Evolutionary conservation across 2,113 vertebrate species (phyloP).

Genomic region (Irena cyanogastra): DNA sequence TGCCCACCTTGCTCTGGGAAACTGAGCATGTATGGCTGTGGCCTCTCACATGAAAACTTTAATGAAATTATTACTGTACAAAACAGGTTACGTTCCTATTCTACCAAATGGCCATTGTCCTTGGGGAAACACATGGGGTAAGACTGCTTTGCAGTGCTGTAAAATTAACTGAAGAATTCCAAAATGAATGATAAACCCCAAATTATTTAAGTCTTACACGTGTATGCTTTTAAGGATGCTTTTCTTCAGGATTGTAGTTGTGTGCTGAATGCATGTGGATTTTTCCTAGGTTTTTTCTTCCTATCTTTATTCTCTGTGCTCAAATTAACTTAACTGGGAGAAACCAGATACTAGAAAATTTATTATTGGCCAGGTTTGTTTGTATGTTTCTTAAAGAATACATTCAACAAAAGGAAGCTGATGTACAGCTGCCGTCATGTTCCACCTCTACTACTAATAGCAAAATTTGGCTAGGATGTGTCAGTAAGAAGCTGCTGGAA

Average conservation of each 20-base stretch:
- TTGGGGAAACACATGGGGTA: neutral
- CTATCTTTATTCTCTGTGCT: neutral
- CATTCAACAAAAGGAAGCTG: neutral
- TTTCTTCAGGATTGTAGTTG: neutral
- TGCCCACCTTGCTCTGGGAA: neutral
- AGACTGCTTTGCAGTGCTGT: neutral
- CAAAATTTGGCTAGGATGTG: neutral
- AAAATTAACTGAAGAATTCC: neutral
- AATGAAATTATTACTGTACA: neutral
- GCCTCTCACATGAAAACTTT: neutral
- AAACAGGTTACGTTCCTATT: neutral
- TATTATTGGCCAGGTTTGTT: neutral
- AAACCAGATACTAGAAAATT: neutral
- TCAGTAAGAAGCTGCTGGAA: neutral
- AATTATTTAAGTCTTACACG: neutral
- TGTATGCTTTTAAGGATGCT: neutral
- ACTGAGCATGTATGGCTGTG: neutral
- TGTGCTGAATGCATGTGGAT: neutral
- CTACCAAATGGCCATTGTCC: neutral
- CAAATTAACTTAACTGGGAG: neutral
- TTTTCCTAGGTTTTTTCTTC: neutral
- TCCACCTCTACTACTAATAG: neutral
- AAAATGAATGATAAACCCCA: neutral
- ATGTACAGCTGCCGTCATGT: neutral
- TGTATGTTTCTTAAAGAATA: neutral